Evolutionary conservation across 2,797 vertebrate species (phyloP).

Genomic region (Clarias pachynema): DNA sequence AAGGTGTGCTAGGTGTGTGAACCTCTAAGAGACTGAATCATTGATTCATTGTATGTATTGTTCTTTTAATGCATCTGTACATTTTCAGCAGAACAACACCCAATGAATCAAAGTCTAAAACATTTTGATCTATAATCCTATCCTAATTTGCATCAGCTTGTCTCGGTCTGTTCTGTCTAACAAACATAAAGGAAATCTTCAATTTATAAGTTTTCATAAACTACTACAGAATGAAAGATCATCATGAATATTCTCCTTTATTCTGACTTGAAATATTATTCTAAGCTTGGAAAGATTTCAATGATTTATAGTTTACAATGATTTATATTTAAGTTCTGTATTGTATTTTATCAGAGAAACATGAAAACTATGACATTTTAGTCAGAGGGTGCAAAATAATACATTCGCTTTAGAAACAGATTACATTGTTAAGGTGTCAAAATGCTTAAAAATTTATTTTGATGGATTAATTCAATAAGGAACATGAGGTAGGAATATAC

Average conservation of each 20-base stretch:
- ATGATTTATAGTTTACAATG: background rate
- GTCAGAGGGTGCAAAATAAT: background rate
- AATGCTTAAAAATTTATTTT: background rate
- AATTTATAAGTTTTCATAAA: background rate
- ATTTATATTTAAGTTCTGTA: background rate
- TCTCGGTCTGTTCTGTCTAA: background rate
- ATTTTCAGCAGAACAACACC: background rate
- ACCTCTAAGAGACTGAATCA: background rate
- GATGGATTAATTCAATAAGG: background rate
- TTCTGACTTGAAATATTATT: background rate
- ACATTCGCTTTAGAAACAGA: background rate
- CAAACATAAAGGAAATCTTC: background rate
- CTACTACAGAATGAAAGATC: background rate
- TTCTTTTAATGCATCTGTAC: background rate
- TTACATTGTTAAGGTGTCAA: background rate
- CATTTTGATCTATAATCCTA: background rate
- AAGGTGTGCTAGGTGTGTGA: background rate
- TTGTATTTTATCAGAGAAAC: background rate
- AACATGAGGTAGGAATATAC: background rate
- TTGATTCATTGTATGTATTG: background rate
- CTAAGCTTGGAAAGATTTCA: background rate
- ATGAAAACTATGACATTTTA: background rate
- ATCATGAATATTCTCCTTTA: background rate
- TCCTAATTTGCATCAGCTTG: background rate
- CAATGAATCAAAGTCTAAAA: constrained; percentile 2